Evolutionary conservation across 2,113 vertebrate genomes (phyloP), one percentile per base, ranked within the genome.

Genomic region (Megalops atlanticus): DNA sequence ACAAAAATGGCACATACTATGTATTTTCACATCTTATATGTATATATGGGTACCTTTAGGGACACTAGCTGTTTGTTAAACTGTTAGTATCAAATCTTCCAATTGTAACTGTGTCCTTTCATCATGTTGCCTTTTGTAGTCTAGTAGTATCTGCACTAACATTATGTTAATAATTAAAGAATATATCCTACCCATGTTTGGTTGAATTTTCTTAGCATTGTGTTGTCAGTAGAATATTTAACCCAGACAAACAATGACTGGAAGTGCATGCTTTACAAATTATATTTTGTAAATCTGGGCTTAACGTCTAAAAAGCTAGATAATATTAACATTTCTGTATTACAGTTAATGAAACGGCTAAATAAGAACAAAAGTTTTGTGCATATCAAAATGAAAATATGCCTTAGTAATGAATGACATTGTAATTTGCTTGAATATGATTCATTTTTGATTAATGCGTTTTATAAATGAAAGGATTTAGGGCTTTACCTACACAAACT

Each of bases 1-100:
- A 87, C 90, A 4, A 36, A 58, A 92, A 92, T 89, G 91, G 89
- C 91, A 94, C 92, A 91, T 92, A 84, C 91, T 89, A 91, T 85
- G 89, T 88, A 86, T 90, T 87, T 92, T 89, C 87, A 89, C 93
- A 93, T 91, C 88, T 91, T 89, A 94, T 89, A 70, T 69, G 70
- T 24, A 85, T 74, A 74, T 39, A 73, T 35, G 72, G 68, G 64
- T 21, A 81, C 3, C 58, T 39, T 4, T 73, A 73, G 31, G 31
- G 8, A 64, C 24, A n/a, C n/a, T 24, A 64, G 11, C 12, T 8
- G 31, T 64, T 21, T 24, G 31, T 31, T 0, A 27, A 64, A 64
- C 54, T 64, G 21, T 64, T 8, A 64, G 58, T 10, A 21, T 64
- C 24, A 64, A 31, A 7, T 10, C n/a, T n/a, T n/a, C 58, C n/a